phyloP scores from a whole-genome alignment of 2,888 invertebrate species.

The Oligia fasciuncula region DNA sequence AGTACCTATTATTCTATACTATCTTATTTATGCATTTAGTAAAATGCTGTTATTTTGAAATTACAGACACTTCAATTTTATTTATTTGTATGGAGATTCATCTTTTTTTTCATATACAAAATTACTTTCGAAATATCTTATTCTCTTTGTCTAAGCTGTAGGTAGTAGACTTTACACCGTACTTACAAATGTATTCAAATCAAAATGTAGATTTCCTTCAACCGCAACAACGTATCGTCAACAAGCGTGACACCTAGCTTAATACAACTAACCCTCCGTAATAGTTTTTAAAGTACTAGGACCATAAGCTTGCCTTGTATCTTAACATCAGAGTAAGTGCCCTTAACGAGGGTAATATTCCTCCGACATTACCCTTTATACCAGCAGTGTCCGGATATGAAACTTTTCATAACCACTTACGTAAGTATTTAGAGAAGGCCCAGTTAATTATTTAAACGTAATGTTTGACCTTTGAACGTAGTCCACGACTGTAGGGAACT shows the following conservation, averaged over 20 bases:
- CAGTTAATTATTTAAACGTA: slow-evolving; percentile 70
- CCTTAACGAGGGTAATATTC: slow-evolving; percentile 62
- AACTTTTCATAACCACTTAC: slow-evolving; percentile 69
- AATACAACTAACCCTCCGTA: slow-evolving; percentile 45
- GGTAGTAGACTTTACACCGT: background rate
- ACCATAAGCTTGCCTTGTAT: slow-evolving; percentile 45
- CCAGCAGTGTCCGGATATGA: slow-evolving; percentile 53
- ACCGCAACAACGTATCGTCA: slow-evolving; percentile 28
- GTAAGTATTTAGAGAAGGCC: slow-evolving; percentile 63
- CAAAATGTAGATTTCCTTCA: slow-evolving; percentile 7
- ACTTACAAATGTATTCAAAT: background rate
- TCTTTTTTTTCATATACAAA: background rate
- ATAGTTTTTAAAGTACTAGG: slow-evolving; percentile 64
- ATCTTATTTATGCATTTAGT: background rate
- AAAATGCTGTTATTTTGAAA: background rate
- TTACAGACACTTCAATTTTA: background rate
- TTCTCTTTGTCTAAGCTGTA: background rate
- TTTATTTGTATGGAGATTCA: background rate
- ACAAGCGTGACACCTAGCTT: slow-evolving; percentile 38
- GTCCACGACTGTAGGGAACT: slow-evolving; percentile 71
- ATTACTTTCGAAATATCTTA: background rate
- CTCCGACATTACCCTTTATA: slow-evolving; percentile 51
- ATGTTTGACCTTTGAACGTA: slow-evolving; percentile 70
- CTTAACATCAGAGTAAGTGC: slow-evolving; percentile 61
- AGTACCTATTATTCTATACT: too few relatives aligned